Conservation (phyloP, 2,113 vertebrate species). For the Sylvia atricapilla region DNA sequence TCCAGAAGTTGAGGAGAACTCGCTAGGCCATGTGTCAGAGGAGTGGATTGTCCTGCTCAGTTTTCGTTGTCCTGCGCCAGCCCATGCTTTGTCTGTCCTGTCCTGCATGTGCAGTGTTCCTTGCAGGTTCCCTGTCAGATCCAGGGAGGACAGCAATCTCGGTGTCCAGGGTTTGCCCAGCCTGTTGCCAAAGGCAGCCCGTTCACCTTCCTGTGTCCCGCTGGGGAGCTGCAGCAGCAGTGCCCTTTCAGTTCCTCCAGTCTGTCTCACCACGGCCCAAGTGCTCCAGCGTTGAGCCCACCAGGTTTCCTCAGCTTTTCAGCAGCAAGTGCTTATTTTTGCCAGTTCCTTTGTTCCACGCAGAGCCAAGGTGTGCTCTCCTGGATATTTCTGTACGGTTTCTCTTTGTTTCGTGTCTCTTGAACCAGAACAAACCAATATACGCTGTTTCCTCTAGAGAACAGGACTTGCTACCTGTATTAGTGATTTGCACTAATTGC, state of each 20-base stretch:
- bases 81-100: not conserved
- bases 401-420: not conserved
- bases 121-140: not conserved
- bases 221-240: not conserved
- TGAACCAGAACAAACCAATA: not conserved
- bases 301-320: not conserved
- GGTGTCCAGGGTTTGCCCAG: not conserved
- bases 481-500: conserved; percentile 8
- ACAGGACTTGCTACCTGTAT: not conserved
- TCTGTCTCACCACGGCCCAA: not conserved
- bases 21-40: not conserved
- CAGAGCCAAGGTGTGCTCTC: not conserved
- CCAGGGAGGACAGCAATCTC: not conserved
- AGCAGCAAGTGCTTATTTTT: not conserved
- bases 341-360: not conserved
- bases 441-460: not conserved
- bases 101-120: not conserved
- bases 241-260: not conserved
- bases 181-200: not conserved
- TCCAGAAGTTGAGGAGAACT: not conserved
- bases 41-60: not conserved
- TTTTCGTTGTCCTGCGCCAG: not conserved
- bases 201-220: not conserved
- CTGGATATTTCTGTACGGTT: not conserved
- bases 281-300: not conserved